Evolutionary conservation across 2,888 invertebrate species (phyloP).

Genomic region (Pristionchus japonicus): DNA sequence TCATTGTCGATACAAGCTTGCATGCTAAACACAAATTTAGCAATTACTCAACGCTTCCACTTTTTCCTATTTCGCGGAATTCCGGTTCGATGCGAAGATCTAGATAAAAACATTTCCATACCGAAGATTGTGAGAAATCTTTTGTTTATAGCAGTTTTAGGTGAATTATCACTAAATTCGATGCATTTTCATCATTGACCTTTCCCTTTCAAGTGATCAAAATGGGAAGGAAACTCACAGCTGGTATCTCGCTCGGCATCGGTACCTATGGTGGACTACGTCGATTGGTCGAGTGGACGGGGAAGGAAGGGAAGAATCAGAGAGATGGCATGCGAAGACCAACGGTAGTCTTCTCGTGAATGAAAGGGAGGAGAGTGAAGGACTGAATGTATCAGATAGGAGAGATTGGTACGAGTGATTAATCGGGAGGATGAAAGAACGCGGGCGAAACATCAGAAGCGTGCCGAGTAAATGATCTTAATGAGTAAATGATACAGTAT

Average conservation of each 20-base stretch:
- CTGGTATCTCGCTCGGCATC: conserved; percentile 38
- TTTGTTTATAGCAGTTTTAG: too few relatives aligned
- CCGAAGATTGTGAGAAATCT: too few relatives aligned
- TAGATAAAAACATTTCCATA: too few relatives aligned
- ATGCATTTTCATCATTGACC: too few relatives aligned
- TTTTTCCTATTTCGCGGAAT: too few relatives aligned
- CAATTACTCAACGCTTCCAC: too few relatives aligned
- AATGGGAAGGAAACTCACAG: not conserved
- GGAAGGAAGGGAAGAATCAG: conserved; percentile 9
- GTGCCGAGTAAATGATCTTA: conserved; percentile 18
- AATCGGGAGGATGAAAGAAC: not conserved
- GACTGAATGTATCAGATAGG: not conserved
- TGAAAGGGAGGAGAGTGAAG: not conserved
- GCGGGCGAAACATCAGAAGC: not conserved
- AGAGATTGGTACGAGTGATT: conserved; percentile 5
- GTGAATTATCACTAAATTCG: too few relatives aligned
- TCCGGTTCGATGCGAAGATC: too few relatives aligned
- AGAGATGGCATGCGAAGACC: conserved; percentile 17
- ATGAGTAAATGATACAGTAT: conserved; percentile 28
- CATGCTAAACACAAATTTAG: too few relatives aligned
- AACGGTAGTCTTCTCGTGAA: conserved; percentile 22
- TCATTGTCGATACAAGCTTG: too few relatives aligned
- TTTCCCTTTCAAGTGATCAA: not conserved
- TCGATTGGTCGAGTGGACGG: not conserved
- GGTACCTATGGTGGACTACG: conserved; percentile 40